Evolutionary conservation across 2,113 vertebrate genomes (phyloP), one percentile per base, ranked within the genome.

Genomic region (Ictidomys tridecemlineatus): DNA sequence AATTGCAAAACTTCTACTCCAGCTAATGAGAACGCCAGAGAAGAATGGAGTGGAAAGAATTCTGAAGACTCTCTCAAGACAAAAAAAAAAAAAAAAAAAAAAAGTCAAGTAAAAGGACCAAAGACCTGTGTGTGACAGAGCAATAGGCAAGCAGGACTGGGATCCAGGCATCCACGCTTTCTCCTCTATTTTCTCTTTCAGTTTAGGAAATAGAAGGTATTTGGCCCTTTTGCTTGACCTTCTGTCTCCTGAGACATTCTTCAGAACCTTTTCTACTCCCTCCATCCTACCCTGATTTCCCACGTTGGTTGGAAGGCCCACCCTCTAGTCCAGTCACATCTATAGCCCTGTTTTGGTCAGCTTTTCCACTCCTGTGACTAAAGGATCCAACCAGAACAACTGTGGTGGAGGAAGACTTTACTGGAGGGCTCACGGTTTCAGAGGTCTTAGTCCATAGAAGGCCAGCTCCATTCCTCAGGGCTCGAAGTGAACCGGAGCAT

Each of bases 1-100:
- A 8, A 37, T 76, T 45, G 20, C 32, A 80, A 94, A 93, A 89
- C 3, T 34, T 72, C n/a, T 85, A 45, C 48, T 91, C 14, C 51
- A 32, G 69, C 45, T 79, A 80, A 77, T 83, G 28, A 91, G 83
- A 58, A 72, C 85, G 58, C 12, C 32, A 65, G 67, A 82, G 42
- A 20, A 39, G 28, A 12, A 20, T 8, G 28, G 72, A 53, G 13
- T 16, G 18, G 2, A 70, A 76, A 96, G 30, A 89, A 80, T 78
- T 61, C 34, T 37, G 51, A 92, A 84, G 94, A 67, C 5, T 58
- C 30, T 85, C 78, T 84, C 42, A 72, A 74, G 84, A 61, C n/a
- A 67, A n/a, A 91, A 53, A 92, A 45, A 45, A 45, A 45, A 45
- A 45, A 45, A 39, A 39, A 39, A 42, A 42, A 42, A 39, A 39